These are phyloP conservation scores for Anas platyrhynchos DNA, from an alignment of 2,113 vertebrate genomes.

Conservation along the genomic window DNA sequence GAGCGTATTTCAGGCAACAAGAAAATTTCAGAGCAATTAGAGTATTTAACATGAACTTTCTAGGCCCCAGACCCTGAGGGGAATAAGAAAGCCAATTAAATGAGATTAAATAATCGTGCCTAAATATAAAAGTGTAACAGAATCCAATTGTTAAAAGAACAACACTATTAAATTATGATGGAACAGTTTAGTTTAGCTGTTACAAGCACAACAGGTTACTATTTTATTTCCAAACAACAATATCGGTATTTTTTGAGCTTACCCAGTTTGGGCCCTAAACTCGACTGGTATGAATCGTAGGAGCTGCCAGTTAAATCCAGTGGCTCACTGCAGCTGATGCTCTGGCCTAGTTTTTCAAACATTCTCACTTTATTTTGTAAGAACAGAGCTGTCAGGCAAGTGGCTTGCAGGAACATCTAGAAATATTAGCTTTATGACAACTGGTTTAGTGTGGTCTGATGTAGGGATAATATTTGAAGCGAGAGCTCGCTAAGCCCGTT, in stretches of 20 bases:
- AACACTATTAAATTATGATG: constrained; percentile 67
- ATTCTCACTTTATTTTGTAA: background rate
- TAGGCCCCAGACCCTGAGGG: constrained; percentile 70
- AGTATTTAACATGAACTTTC: constrained; percentile 79
- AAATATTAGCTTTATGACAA: constrained; percentile 25
- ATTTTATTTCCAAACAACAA: constrained; percentile 18
- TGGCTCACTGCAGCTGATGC: background rate
- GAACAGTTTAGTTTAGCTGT: constrained; percentile 37
- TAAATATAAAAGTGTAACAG: constrained; percentile 71
- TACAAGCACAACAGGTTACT: constrained; percentile 58
- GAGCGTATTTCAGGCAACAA: constrained; percentile 60
- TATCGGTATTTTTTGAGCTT: background rate
- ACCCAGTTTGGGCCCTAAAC: background rate
- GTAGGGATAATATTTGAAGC: constrained; percentile 24
- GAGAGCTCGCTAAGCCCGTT: background rate
- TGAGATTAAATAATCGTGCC: constrained; percentile 79
- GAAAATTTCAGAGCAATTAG: constrained; percentile 78
- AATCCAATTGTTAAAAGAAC: constrained; percentile 74
- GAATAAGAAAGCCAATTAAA: constrained; percentile 80
- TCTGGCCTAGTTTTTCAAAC: background rate
- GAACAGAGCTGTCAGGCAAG: background rate
- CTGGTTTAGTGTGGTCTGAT: constrained; percentile 14
- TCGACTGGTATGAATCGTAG: background rate
- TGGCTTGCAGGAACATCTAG: background rate
- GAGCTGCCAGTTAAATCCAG: background rate